phyloP scores from a whole-genome alignment of 2,113 vertebrate genomes.

The Trichechus manatus region DNA sequence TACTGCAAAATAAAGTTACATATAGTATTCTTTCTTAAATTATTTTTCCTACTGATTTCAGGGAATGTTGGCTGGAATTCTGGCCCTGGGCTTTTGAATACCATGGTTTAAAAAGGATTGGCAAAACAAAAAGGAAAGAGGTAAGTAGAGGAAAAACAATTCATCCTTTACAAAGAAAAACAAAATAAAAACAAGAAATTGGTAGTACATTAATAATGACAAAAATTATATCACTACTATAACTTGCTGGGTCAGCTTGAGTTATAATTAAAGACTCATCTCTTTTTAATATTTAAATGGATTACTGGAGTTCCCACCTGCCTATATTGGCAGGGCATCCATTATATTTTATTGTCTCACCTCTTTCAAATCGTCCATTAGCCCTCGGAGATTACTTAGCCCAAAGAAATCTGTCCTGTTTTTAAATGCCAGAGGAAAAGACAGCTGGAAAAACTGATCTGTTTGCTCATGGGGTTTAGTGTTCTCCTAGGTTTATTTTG shows the following conservation, averaged over 20 bases:
- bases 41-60: neutral
- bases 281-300: slow-evolving; percentile 2
- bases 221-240: neutral
- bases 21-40: neutral
- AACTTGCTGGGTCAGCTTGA: neutral
- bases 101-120: neutral
- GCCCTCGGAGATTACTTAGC: neutral
- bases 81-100: neutral
- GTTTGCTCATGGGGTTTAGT: neutral
- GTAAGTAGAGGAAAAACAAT: neutral
- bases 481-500: neutral
- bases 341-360: neutral
- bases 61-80: neutral
- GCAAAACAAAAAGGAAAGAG: neutral
- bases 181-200: neutral
- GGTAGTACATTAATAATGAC: neutral
- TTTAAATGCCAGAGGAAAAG: neutral
- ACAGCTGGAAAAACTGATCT: neutral
- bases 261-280: neutral
- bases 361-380: neutral
- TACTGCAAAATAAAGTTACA: neutral
- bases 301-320: neutral
- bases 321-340: neutral
- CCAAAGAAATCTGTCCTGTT: neutral
- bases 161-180: neutral